Base-by-base conservation (phyloP, 1,140 invertebrate genomes). In the Agrilus planipennis region DNA sequence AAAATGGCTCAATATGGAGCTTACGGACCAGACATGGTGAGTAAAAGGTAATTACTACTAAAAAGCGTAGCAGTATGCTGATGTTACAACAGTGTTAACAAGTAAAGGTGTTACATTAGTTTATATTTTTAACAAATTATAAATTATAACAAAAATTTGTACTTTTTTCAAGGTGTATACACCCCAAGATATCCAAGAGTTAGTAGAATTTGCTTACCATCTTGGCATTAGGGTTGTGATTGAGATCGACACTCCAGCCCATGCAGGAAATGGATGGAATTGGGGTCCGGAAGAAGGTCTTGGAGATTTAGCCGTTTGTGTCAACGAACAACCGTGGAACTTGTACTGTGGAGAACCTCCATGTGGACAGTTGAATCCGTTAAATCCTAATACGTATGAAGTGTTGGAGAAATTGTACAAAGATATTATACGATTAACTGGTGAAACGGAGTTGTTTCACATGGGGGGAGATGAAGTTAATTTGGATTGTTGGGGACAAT, bases 381-480 rank as follows among this genome's bases (percentile, higher is more conserved):
- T 77, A 18, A 89, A 88, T 61, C 73, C 73, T 2, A 71, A 82
- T 46, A 75, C 82, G 0, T 84, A 80, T 58, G 60, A 70, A n/a
- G 68, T 87, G 4, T 62, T 87, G 7, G 68, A 74, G 50, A 68
- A 69, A 16, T 62, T 83, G 2, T 83, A 81, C 55, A 65, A 62
- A 25, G 81, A 84, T 46, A 62, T 85, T 7, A 57, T 84, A 14
- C 63, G 76, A 29, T 60, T 77, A 6, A 80, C 76, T 6, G 74
- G 72, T 0, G 69, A 72, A 32, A 69, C 70, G 7, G 80, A 82
- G 45, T 61, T 83, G 14, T 79, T 88, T 50, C 86, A 89, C 60
- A 69, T 89, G 41, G 86, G 86, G 17, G 85, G 84, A 2, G 86
- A 89, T 58, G 86, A 89, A 64, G 84, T 88, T 12, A 72, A 77